phyloP scores from a whole-genome alignment of 2,888 invertebrate genomes.

The Acholoe squamosa region DNA sequence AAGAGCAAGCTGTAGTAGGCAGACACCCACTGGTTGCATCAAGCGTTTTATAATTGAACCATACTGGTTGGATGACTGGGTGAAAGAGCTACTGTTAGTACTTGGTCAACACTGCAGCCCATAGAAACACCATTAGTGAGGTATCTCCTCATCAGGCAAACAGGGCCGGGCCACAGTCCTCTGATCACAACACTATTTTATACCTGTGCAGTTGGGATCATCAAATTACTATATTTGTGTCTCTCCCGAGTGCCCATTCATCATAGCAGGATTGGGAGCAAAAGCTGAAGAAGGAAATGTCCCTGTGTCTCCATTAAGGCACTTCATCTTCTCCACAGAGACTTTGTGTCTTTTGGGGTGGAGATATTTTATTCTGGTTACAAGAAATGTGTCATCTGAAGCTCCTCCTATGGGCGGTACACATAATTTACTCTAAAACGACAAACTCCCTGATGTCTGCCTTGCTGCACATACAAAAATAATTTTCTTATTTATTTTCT shows the following conservation, averaged over 20 bases:
- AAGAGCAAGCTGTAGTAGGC: neutral
- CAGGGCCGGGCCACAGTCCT: neutral
- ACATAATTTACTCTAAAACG: too few relatives aligned
- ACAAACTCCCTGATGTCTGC: too few relatives aligned
- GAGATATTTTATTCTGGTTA: too few relatives aligned
- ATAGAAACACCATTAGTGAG: constrained; percentile 3
- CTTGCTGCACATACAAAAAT: too few relatives aligned
- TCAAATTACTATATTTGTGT: constrained; percentile 50
- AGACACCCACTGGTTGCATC: neutral
- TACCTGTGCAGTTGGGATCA: constrained; percentile 27
- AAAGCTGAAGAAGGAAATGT: too few relatives aligned
- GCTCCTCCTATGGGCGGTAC: too few relatives aligned
- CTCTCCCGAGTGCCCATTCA: neutral
- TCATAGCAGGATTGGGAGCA: neutral
- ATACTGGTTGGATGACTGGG: constrained; percentile 15
- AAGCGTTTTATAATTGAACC: constrained; percentile 55
- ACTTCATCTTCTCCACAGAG: too few relatives aligned
- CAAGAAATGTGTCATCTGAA: too few relatives aligned
- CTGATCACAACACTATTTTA: neutral
- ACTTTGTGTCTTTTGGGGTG: too few relatives aligned
- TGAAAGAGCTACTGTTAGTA: neutral
- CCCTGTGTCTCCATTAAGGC: too few relatives aligned
- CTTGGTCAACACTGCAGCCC: neutral
- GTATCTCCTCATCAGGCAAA: constrained; percentile 37
- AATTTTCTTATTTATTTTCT: too few relatives aligned